Evolutionary conservation across 1,140 invertebrate genomes (phyloP).

Genomic region (Vanessa tameamea): DNA sequence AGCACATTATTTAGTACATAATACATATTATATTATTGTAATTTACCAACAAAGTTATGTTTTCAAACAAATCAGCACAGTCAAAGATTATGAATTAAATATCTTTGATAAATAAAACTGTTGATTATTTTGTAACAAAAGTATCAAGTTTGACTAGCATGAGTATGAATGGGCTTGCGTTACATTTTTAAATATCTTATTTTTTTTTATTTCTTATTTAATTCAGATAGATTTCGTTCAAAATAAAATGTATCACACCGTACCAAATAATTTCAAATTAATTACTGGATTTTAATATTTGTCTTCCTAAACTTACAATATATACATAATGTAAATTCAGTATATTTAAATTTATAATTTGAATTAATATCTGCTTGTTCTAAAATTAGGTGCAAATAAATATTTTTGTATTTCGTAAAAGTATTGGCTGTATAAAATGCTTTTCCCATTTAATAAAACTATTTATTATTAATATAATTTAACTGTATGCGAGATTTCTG

Average conservation of each 20-base stretch:
- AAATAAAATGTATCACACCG: not conserved
- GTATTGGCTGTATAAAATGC: conserved; percentile 10
- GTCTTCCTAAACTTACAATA: not conserved
- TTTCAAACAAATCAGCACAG: not conserved
- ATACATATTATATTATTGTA: no score
- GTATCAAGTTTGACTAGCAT: no score
- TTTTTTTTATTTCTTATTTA: not conserved
- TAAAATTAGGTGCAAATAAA: conserved; percentile 1
- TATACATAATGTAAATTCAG: not conserved
- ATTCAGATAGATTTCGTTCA: not conserved
- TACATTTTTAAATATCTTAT: not conserved
- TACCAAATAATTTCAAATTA: not conserved
- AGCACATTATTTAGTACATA: no score
- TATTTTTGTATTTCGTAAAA: conserved; percentile 21
- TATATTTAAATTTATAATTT: conserved; percentile 1
- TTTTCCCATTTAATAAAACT: not conserved
- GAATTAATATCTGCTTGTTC: not conserved
- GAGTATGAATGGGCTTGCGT: no score
- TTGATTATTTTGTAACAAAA: no score
- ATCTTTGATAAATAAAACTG: no score
- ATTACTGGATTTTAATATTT: not conserved
- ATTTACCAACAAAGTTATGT: no score
- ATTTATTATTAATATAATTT: conserved; percentile 26
- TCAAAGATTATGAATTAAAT: not conserved
- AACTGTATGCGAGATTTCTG: conserved; percentile 14